Evolutionary conservation across 2,797 vertebrate genomes (phyloP).

Genomic region (Allobates femoralis): DNA sequence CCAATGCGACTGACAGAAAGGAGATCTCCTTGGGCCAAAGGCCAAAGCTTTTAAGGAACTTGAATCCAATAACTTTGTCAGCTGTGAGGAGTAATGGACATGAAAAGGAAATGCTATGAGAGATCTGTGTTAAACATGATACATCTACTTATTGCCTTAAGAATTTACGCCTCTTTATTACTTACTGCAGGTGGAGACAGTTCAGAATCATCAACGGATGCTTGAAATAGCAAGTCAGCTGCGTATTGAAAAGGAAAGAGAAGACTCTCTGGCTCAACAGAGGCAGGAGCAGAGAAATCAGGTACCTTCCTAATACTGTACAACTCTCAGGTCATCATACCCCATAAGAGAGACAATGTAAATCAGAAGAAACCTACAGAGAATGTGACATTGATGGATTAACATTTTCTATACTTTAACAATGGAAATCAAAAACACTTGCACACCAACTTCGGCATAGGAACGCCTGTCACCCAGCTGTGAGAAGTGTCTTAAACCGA

Average conservation of each 20-base stretch:
- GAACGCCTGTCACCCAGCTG: too few relatives aligned
- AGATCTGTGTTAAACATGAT: conserved; percentile 71
- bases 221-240: conserved; percentile 94
- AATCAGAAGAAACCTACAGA: not conserved
- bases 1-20: conserved; percentile 73
- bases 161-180: conserved; percentile 71
- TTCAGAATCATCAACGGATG: conserved; percentile 94
- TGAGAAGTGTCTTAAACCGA: too few relatives aligned
- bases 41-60: conserved; percentile 73
- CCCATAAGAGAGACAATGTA: not conserved
- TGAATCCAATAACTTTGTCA: conserved; percentile 70
- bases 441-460: too few relatives aligned
- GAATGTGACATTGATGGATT: not conserved
- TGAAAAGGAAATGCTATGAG: conserved; percentile 71
- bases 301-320: conserved; percentile 74
- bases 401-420: too few relatives aligned
- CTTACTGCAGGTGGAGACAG: conserved; percentile 93
- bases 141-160: conserved; percentile 70
- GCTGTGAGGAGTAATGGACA: conserved; percentile 71
- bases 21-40: conserved; percentile 71
- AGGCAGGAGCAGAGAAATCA: conserved; percentile 97
- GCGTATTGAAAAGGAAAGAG: conserved; percentile 92
- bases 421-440: too few relatives aligned
- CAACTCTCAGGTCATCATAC: not conserved
- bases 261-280: conserved; percentile 90